Evolutionary conservation across 1,140 invertebrate species (phyloP), one percentile per base, ranked within the genome.

Genomic region (Heliconius hewitsoni): DNA sequence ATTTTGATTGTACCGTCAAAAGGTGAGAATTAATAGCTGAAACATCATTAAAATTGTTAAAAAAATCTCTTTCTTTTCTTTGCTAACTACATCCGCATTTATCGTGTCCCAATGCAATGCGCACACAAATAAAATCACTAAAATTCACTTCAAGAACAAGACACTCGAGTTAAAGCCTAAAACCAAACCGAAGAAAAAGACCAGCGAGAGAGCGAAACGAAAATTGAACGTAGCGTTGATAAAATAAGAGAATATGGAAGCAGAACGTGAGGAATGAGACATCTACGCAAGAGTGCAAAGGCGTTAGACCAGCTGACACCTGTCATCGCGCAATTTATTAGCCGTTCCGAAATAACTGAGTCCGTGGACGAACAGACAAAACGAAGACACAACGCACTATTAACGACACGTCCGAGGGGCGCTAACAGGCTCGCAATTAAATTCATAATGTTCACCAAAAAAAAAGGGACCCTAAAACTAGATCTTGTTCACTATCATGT

Each of bases 291-390:
- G 93, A 94, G 93, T 93, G 93, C 93, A 93, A 91, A 93, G 93
- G 93, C 93, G 93, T 87, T 90, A 83, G 89, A 91, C 90, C 93
- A 92, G 92, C 92, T 94, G 93, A 93, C 93, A 93, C 88, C 92
- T 94, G 93, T 94, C 92, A 94, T 94, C 93, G 90, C 87, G 91
- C 93, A 93, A 94, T 94, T 94, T 93, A 94, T 94, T 93, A 92
- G 90, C 82, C 90, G 91, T 88, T 90, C 91, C 91, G 89, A 94
- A 94, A 94, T 93, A 94, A 93, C 92, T 87, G 91, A 89, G 90
- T 88, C 91, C 89, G 84, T 87, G 90, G 91, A 91, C 91, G 90
- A 85, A 89, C 86, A 89, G 88, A 93, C 90, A 93, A 94, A 93
- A 93, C 88, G 90, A 92, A 90, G 86, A 90, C 87, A 92, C 87